A percentile compares a stretch with the other conserved stretches of the same genome.
These are phyloP conservation scores for Euplagia quadripunctaria DNA, from an alignment of 2,888 invertebrate species.

Conservation along the genomic window DNA sequence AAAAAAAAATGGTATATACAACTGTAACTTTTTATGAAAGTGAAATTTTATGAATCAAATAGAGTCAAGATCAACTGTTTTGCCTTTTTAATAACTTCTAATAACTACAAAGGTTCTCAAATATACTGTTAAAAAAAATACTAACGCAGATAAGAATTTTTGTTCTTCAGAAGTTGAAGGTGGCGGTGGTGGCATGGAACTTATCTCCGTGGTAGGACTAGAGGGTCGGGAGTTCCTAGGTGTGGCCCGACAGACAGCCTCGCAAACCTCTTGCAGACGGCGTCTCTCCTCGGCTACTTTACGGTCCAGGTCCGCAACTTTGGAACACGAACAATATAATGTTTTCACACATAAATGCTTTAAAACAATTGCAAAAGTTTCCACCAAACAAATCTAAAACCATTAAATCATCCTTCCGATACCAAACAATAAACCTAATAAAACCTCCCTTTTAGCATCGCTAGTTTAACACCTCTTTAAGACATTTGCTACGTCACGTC, in stretches of 20 bases:
- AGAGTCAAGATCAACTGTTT: background rate
- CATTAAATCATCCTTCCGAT: background rate
- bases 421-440: no score
- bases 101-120: background rate
- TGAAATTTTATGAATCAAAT: background rate
- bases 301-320: slow-evolving; percentile 78
- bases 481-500: background rate
- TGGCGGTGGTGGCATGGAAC: slow-evolving; percentile 14
- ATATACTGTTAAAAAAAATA: background rate
- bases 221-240: slow-evolving; percentile 40
- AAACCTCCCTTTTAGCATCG: no score
- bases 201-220: slow-evolving; percentile 34
- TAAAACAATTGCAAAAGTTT: background rate
- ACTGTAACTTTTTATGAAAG: no score
- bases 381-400: background rate
- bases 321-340: slow-evolving; percentile 10
- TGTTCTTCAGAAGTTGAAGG: slow-evolving; percentile 18
- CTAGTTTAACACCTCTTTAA: background rate
- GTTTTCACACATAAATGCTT: background rate
- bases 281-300: slow-evolving; percentile 76
- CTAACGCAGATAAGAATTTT: slow-evolving; percentile 5
- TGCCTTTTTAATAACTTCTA: background rate
- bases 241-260: slow-evolving; percentile 70
- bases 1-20: no score
- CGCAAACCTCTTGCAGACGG: slow-evolving; percentile 75